Evolutionary conservation across 2,797 vertebrate genomes (phyloP).

Genomic region (Ceyx erithaca): DNA sequence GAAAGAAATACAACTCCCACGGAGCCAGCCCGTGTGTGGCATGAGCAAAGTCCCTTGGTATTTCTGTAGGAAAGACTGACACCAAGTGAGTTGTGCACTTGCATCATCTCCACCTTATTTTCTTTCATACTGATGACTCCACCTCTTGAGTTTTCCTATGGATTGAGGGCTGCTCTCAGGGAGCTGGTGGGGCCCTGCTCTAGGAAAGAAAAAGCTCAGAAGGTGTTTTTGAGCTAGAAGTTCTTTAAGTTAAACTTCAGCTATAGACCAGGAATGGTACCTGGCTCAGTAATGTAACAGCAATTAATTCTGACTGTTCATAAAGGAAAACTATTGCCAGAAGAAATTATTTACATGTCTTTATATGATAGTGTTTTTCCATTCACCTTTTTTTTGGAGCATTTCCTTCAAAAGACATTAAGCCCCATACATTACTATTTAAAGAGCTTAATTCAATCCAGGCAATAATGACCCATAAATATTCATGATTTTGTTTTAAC

Average conservation of each 20-base stretch:
- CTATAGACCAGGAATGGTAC: conserved; percentile 22
- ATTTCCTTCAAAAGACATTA: conserved; percentile 68
- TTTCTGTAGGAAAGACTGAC: conserved; percentile 53
- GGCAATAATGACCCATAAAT: conserved; percentile 90
- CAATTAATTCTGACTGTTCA: conserved; percentile 54
- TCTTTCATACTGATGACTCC: not conserved
- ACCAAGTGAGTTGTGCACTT: not conserved
- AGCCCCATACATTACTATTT: conserved; percentile 69
- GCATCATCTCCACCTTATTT: conserved; percentile 8
- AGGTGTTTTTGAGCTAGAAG: conserved; percentile 48
- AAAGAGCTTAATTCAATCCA: conserved; percentile 81
- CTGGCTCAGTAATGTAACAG: conserved; percentile 63
- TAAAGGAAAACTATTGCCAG: conserved; percentile 51
- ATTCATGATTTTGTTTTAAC: conserved; percentile 91
- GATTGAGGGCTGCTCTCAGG: not conserved
- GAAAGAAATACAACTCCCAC: conserved; percentile 29
- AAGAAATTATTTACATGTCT: conserved; percentile 64
- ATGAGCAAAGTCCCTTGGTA: conserved; percentile 33
- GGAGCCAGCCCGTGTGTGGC: not conserved
- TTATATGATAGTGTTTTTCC: conserved; percentile 65
- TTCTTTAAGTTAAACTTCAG: not conserved
- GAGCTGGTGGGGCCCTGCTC: not conserved
- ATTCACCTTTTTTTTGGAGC: conserved; percentile 71
- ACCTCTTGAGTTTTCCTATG: not conserved
- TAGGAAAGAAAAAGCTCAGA: not conserved